These are phyloP conservation scores for Lerema accius DNA, from an alignment of 1,140 invertebrate genomes.

Conservation along the genomic window DNA sequence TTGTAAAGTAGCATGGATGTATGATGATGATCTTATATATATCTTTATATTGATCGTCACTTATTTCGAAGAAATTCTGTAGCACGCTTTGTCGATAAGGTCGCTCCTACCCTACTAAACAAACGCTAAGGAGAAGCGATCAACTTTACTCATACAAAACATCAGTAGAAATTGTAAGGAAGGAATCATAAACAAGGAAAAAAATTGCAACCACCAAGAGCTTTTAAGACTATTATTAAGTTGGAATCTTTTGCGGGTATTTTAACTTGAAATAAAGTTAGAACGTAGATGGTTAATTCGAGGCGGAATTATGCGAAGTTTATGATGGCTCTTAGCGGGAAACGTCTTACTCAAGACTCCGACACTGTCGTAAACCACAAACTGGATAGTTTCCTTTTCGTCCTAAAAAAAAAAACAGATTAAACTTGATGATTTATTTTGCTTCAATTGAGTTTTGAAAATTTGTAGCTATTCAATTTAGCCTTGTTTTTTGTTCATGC, in stretches of 20 bases:
- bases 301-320: conserved; percentile 31
- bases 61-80: no score
- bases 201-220: not conserved
- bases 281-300: conserved; percentile 30
- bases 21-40: no score
- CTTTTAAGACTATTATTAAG: conserved; percentile 22
- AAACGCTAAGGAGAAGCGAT: not conserved
- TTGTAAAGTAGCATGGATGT: no score
- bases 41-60: no score
- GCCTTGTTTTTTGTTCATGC: no score
- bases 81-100: no score
- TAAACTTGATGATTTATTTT: no score
- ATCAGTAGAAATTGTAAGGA: not conserved
- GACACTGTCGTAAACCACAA: conserved; percentile 14
- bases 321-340: conserved; percentile 28
- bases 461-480: no score
- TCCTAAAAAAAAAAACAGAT: not conserved
- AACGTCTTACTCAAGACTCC: conserved; percentile 21
- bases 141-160: no score
- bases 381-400: conserved; percentile 7
- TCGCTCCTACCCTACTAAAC: not conserved
- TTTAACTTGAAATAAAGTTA: conserved; percentile 30
- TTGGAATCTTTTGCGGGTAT: conserved; percentile 30
- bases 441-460: no score
- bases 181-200: not conserved